Conservation (phyloP, 2,888 invertebrate genomes). For the Allolobophora icterica region DNA sequence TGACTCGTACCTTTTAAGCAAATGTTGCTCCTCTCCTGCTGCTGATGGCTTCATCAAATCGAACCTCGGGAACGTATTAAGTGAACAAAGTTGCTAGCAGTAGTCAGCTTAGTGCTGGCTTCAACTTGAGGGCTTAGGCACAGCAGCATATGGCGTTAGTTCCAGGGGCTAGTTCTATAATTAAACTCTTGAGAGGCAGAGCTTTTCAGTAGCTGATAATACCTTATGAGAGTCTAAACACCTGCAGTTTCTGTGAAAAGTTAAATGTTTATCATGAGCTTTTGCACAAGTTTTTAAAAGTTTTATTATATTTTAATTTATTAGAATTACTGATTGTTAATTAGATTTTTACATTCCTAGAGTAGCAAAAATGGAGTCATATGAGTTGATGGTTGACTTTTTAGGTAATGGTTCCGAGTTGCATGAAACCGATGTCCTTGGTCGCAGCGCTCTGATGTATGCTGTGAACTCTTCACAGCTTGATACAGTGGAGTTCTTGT, state of each 20-base stretch:
- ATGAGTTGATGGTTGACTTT: neutral
- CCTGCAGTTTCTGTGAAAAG: too few species aligned
- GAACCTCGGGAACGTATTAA: too few species aligned
- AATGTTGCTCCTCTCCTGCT: too few species aligned
- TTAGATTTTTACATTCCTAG: neutral
- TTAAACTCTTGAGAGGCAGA: neutral
- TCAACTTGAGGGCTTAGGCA: too few species aligned
- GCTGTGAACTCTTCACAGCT: constrained; percentile 61
- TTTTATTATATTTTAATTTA: too few species aligned
- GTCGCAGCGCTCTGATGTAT: constrained; percentile 60
- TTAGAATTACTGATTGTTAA: neutral
- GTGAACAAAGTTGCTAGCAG: too few species aligned
- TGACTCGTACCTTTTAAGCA: too few species aligned
- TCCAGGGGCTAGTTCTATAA: neutral
- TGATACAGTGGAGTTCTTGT: constrained; percentile 56
- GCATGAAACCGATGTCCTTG: constrained; percentile 57
- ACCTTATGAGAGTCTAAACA: neutral
- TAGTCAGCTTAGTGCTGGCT: too few species aligned
- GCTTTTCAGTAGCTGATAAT: neutral
- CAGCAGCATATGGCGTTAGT: too few species aligned
- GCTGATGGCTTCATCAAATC: too few species aligned
- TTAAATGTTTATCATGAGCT: too few species aligned
- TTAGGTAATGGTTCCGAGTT: constrained; percentile 21
- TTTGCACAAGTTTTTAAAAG: too few species aligned
- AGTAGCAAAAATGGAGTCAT: neutral